Evolutionary conservation across 1,140 invertebrate genomes (phyloP).

Genomic region (Drosophila arawakana): DNA sequence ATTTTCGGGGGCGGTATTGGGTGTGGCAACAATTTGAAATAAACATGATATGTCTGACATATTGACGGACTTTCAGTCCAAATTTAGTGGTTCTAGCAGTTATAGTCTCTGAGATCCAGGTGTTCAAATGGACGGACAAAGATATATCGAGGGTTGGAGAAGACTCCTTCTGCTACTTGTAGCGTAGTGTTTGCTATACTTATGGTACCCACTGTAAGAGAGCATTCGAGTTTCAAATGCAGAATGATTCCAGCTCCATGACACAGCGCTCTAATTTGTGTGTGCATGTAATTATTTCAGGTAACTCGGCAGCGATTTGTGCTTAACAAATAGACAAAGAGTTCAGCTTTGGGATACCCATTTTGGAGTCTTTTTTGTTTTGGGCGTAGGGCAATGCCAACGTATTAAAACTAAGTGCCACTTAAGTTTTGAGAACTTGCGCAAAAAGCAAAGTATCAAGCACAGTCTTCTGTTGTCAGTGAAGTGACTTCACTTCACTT

Average conservation of each 20-base stretch:
- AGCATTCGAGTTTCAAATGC: conserved; percentile 35
- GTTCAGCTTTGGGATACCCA: conserved; percentile 33
- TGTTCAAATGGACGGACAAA: too few species aligned
- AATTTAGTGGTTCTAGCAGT: too few species aligned
- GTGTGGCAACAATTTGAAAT: too few species aligned
- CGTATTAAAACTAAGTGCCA: conserved; percentile 74
- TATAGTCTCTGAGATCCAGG: too few species aligned
- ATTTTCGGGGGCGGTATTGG: too few species aligned
- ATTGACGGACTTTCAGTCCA: too few species aligned
- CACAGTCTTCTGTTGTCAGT: conserved; percentile 39
- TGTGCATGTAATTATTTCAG: conserved; percentile 76
- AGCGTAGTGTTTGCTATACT: not conserved
- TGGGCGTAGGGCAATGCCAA: conserved; percentile 67
- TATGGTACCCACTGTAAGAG: conserved; percentile 2
- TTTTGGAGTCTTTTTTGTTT: conserved; percentile 13
- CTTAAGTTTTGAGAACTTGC: conserved; percentile 69
- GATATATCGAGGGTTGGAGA: too few species aligned
- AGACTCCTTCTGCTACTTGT: too few species aligned
- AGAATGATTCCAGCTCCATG: conserved; percentile 64
- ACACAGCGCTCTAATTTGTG: conserved; percentile 69
- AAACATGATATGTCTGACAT: too few species aligned
- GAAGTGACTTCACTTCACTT: conserved; percentile 52
- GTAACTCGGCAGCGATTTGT: conserved; percentile 60
- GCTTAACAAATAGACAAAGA: not conserved
- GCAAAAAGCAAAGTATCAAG: conserved; percentile 52